These are phyloP conservation scores for Tipula helvola DNA, from an alignment of 2,888 invertebrate genomes.

Conservation along the genomic window DNA sequence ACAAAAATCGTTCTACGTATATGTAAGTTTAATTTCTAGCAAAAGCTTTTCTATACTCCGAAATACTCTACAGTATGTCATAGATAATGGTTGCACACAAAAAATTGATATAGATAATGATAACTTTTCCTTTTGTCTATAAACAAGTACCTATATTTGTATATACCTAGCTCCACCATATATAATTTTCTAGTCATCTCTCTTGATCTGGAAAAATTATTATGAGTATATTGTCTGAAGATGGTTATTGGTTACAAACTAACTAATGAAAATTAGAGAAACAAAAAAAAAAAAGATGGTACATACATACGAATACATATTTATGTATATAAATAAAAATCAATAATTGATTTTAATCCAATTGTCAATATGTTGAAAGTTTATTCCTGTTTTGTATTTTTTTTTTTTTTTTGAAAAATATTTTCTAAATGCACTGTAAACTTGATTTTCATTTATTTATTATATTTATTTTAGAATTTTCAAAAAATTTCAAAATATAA, in stretches of 20 bases:
- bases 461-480: background rate
- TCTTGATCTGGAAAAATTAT: background rate
- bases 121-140: background rate
- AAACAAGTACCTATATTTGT: background rate
- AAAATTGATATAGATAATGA: background rate
- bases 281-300: background rate
- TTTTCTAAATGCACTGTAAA: background rate
- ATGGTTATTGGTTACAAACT: background rate
- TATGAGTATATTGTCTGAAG: background rate
- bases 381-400: background rate
- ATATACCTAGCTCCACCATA: background rate
- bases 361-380: background rate
- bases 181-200: background rate
- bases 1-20: background rate
- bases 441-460: slow-evolving; percentile 4
- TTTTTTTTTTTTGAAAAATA: background rate
- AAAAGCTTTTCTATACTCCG: background rate
- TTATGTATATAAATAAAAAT: background rate
- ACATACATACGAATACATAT: background rate
- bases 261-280: background rate
- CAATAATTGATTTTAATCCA: slow-evolving; percentile 4
- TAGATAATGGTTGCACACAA: background rate
- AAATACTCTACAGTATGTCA: background rate
- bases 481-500: background rate
- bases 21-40: background rate